A percentile compares a stretch with the other conserved stretches of the same genome.
phyloP scores from a whole-genome alignment of 2,888 invertebrate genomes.

The Synanthedon vespiformis region DNA sequence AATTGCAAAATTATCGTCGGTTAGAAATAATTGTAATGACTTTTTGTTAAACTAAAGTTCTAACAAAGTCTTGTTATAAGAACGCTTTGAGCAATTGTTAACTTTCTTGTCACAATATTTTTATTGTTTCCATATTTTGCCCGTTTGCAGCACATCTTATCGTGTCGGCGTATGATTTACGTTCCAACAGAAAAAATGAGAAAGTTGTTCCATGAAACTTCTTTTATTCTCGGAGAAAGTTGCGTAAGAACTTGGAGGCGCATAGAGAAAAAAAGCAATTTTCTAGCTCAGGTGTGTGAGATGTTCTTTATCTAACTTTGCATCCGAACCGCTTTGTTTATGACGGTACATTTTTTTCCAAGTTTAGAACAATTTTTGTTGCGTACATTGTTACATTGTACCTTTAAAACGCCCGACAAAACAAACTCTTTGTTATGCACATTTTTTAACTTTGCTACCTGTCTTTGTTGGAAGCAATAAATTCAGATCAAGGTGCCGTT shows the following conservation, averaged over 20 bases:
- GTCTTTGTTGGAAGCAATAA: constrained; percentile 12
- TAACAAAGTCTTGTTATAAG: constrained; percentile 26
- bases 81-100: constrained; percentile 32
- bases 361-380: constrained; percentile 67
- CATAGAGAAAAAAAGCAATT: constrained; percentile 71
- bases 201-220: constrained; percentile 64
- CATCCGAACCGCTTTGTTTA: constrained; percentile 69
- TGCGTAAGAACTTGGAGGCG: constrained; percentile 66
- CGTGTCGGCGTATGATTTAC: constrained; percentile 54
- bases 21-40: neutral
- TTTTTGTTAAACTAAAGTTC: constrained; percentile 20
- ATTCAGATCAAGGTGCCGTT: neutral
- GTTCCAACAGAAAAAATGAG: constrained; percentile 41
- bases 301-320: constrained; percentile 72
- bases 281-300: constrained; percentile 71
- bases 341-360: constrained; percentile 61
- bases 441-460: constrained; percentile 42
- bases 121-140: constrained; percentile 52
- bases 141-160: constrained; percentile 46
- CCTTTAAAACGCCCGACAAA: constrained; percentile 40
- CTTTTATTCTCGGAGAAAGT: constrained; percentile 67
- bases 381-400: constrained; percentile 44
- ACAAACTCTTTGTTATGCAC: constrained; percentile 50
- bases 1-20: neutral
- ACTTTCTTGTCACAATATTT: constrained; percentile 56